Base-by-base conservation (phyloP, 23 tunicate genomes). In the Trididemnum nubilum region DNA sequence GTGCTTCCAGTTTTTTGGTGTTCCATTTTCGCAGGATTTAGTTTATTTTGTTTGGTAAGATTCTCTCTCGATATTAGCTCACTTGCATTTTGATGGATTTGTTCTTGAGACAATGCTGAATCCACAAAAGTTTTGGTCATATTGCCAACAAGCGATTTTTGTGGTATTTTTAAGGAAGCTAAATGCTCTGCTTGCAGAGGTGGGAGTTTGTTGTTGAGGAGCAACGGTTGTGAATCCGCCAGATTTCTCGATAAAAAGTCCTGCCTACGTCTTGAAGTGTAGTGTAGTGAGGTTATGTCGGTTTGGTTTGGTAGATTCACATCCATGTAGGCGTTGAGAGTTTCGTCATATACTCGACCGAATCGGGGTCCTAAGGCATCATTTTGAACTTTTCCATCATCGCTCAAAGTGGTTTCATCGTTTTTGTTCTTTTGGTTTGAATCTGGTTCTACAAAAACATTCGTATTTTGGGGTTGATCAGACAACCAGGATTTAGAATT, bases 181-280 rank as follows among this genome's bases (percentile, higher is more conserved):
- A 64, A 37, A 28, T 85, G 84, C 35, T 85, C 84, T 1, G 84
- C 90, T 24, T 70, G 76, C 15, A 85, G 67, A 34, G 90, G 84
- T n/a, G 90, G 90, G 0, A 78, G 58, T 38, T 57, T 59, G 35
- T 9, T 27, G 27, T 49, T n/a, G 5, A n/a, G 5, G n/a, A 4
- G 5, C 67, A 24, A 3, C 3, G 26, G 18, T 61, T 61, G 28
- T 61, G 67, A 15, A 26, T 61, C 67, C 5, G 26, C 67, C 3
- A 12, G 25, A 4, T 61, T 31, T 32, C 37, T 32, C 9, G 18
- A 2, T 5, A 5, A 9, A 22, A 24, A 61, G 19, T 61, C 22
- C 22, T 24, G 15, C 22, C 30, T n/a, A 22, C 29, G 69, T 9
- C 69, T 61, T 5, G 74, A 69, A 32, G 5, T 69, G 33, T 32